These are phyloP conservation scores for Ephialtes manifestator DNA, from an alignment of 2,888 invertebrate genomes.

Conservation along the genomic window DNA sequence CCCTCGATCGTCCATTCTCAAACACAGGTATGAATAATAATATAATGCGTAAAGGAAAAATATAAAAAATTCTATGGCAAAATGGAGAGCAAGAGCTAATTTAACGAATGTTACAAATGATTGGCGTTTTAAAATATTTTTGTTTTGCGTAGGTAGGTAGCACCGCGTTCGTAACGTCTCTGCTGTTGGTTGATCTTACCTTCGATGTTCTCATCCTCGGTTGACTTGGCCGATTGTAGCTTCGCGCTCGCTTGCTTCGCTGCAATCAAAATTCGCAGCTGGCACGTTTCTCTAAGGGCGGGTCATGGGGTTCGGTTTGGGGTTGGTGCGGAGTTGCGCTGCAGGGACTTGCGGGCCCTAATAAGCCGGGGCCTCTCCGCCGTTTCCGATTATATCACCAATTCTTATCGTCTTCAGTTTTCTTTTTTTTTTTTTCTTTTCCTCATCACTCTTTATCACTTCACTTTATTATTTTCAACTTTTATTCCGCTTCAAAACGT, in stretches of 20 bases:
- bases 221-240: slow-evolving; percentile 86
- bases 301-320: slow-evolving; percentile 49
- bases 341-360: slow-evolving; percentile 37
- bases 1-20: slow-evolving; percentile 63
- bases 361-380: slow-evolving; percentile 41
- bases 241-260: slow-evolving; percentile 85
- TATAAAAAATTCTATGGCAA: slow-evolving; percentile 15
- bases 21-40: slow-evolving; percentile 3
- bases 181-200: slow-evolving; percentile 80
- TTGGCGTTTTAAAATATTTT: slow-evolving; percentile 45
- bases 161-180: slow-evolving; percentile 77
- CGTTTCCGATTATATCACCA: slow-evolving; percentile 18
- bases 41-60: background rate
- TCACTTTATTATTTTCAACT: background rate
- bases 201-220: slow-evolving; percentile 85
- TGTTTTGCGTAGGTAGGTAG: slow-evolving; percentile 74
- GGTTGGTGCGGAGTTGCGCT: slow-evolving; percentile 2
- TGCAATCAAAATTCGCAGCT: slow-evolving; percentile 86
- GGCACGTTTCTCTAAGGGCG: slow-evolving; percentile 80
- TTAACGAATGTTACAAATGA: slow-evolving; percentile 43
- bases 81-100: slow-evolving; percentile 32
- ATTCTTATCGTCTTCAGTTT: background rate
- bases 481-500: background rate
- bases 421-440: background rate
- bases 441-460: slow-evolving; percentile 4